Evolutionary conservation across 35 echinoderm and acorn worm species (phyloP).

Genomic region (Stichopus chloronotus): DNA sequence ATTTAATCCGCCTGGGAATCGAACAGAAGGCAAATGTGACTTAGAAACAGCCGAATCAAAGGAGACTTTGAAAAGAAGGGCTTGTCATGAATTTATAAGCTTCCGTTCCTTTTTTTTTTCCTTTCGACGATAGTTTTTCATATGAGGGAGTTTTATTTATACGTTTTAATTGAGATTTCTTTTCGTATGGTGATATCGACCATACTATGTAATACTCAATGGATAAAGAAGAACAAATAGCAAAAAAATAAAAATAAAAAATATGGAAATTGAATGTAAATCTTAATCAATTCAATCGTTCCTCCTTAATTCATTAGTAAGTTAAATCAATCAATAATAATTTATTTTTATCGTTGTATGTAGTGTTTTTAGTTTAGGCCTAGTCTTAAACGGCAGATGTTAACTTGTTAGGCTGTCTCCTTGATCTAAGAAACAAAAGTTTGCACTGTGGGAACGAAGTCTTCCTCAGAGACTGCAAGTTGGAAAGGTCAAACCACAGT

Average conservation of each 20-base stretch:
- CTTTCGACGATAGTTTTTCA: background rate
- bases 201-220: background rate
- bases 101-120: background rate
- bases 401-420: no score
- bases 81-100: conserved; percentile 17
- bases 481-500: no score
- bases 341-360: no score
- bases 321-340: no score
- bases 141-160: background rate
- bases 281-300: background rate
- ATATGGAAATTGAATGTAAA: no score
- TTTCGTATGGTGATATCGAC: background rate
- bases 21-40: conserved; percentile 15
- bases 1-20: conserved; percentile 34
- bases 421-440: no score
- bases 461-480: no score
- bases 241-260: background rate
- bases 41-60: background rate
- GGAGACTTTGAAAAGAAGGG: no score
- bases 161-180: background rate
- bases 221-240: background rate
- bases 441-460: no score
- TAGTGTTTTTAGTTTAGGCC: no score
- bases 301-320: background rate
- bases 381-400: no score